phyloP scores from a whole-genome alignment of 2,113 vertebrate genomes.

The Serilophus lunatus region DNA sequence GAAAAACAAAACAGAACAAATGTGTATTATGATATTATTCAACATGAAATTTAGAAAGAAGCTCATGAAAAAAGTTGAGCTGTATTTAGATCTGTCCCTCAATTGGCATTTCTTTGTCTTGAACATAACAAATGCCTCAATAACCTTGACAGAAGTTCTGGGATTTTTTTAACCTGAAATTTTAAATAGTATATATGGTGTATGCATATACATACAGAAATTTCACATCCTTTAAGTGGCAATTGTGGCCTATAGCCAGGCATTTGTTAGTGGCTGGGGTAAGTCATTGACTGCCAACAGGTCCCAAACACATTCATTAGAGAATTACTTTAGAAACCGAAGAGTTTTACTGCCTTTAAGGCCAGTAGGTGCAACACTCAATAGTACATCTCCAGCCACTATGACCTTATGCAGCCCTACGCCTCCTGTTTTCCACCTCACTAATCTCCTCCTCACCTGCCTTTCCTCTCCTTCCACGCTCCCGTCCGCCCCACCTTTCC shows the following conservation, averaged over 20 bases:
- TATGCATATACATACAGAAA: not conserved
- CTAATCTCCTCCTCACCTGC: not conserved
- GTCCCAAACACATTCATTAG: not conserved
- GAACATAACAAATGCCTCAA: not conserved
- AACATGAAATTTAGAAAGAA: not conserved
- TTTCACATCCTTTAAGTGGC: not conserved
- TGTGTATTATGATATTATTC: not conserved
- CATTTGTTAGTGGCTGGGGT: not conserved
- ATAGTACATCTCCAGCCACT: too few relatives aligned
- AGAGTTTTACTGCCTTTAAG: not conserved
- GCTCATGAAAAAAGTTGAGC: not conserved
- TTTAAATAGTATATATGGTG: too few relatives aligned
- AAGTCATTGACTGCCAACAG: not conserved
- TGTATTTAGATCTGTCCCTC: not conserved
- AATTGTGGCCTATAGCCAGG: not conserved
- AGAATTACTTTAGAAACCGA: not conserved
- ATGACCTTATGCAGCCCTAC: not conserved
- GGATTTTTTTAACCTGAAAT: not conserved
- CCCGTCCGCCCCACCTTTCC: not conserved
- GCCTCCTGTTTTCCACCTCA: not conserved
- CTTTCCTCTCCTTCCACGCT: not conserved
- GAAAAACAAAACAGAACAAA: not conserved
- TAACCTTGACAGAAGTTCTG: not conserved
- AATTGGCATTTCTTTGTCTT: not conserved
- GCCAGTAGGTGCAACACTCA: not conserved